These are phyloP conservation scores for Bugulina stolonifera DNA, from an alignment of 2,888 invertebrate genomes.

Conservation along the genomic window DNA sequence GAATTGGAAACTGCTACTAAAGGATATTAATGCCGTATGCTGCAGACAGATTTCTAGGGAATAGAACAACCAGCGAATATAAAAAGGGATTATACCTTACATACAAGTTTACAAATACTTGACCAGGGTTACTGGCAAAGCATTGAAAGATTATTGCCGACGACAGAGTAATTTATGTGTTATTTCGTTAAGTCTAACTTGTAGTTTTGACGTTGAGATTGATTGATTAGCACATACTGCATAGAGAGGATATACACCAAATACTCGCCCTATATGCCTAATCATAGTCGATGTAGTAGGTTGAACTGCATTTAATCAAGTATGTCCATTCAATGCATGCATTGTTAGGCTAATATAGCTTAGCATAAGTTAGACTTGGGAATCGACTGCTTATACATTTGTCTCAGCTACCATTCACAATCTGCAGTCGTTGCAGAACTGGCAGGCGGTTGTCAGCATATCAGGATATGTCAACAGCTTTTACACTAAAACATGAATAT, in stretches of 20 bases:
- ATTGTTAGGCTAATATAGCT: conserved; percentile 7
- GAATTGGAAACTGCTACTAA: too few relatives aligned
- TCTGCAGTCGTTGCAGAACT: too few relatives aligned
- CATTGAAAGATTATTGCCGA: neutral
- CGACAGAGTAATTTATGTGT: conserved; percentile 16
- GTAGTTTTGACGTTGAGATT: neutral
- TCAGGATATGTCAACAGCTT: too few relatives aligned
- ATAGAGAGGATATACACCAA: neutral
- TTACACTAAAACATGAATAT: too few relatives aligned
- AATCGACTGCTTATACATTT: too few relatives aligned
- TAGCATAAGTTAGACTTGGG: neutral
- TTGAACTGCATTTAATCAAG: neutral
- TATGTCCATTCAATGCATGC: conserved; percentile 6
- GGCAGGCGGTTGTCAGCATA: too few relatives aligned
- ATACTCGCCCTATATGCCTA: neutral
- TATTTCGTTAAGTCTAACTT: conserved; percentile 18
- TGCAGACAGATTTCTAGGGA: neutral
- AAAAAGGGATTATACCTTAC: neutral
- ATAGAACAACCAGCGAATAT: neutral
- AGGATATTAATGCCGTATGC: neutral
- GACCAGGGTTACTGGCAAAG: conserved; percentile 1
- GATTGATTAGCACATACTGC: neutral
- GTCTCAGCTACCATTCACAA: too few relatives aligned
- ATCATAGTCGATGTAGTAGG: neutral
- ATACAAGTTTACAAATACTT: neutral